Conservation (phyloP, 2,797 vertebrate species). For the Bucorvus abyssinicus region DNA sequence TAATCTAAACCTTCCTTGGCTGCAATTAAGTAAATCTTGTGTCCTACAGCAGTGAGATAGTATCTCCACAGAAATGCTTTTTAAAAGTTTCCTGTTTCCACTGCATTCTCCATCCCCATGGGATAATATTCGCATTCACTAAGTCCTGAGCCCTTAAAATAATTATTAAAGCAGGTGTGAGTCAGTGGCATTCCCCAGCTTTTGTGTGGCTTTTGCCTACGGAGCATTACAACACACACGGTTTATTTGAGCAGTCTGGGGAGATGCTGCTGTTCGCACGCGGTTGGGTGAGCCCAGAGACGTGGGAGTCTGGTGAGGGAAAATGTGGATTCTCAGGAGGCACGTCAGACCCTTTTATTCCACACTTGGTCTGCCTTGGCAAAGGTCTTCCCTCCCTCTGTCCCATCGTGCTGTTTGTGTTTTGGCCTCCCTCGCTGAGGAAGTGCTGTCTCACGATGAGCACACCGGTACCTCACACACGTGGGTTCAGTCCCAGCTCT, state of each 20-base stretch:
- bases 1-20: constrained; percentile 66
- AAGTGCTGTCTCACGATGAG: not conserved
- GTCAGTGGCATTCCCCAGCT: constrained; percentile 65
- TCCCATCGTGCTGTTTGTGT: not conserved
- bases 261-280: not conserved
- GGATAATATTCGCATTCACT: constrained; percentile 61
- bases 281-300: not conserved
- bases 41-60: constrained; percentile 61
- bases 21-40: constrained; percentile 64
- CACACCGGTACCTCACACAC: rapidly evolving
- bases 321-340: not conserved
- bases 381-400: not conserved
- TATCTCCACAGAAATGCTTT: constrained; percentile 66
- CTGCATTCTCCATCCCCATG: constrained; percentile 42
- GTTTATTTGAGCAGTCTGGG: not conserved
- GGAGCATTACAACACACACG: not conserved
- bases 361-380: not conserved
- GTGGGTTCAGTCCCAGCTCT: not conserved
- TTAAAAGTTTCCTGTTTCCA: constrained; percentile 55
- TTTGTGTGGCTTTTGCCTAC: constrained; percentile 17
- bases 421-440: not conserved
- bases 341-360: not conserved
- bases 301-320: not conserved
- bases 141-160: not conserved
- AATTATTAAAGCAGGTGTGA: constrained; percentile 59